These are phyloP conservation scores for Streblospio benedicti DNA, from an alignment of 1,140 invertebrate species.

Conservation along the genomic window DNA sequence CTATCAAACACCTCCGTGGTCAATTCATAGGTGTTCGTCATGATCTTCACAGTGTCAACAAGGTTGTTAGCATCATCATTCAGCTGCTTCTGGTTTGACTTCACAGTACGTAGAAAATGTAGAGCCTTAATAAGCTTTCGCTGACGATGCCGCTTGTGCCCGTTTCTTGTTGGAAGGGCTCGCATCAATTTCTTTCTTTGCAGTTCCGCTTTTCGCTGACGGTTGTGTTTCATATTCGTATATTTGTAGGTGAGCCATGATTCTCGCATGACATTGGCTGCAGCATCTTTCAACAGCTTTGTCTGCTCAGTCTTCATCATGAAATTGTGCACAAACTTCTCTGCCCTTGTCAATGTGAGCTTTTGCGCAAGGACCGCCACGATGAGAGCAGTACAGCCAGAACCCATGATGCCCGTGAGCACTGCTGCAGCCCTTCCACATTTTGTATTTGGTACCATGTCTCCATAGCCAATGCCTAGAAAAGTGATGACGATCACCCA, in stretches of 20 bases:
- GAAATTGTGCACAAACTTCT: slow-evolving; percentile 99
- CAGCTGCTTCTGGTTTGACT: too few species aligned
- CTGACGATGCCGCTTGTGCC: too few species aligned
- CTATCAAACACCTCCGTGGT: too few species aligned
- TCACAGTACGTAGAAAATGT: too few species aligned
- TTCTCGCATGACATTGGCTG: slow-evolving; percentile 96
- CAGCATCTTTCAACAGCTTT: slow-evolving; percentile 97
- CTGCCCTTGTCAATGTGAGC: slow-evolving; percentile 94
- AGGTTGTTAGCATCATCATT: too few species aligned
- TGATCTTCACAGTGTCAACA: too few species aligned
- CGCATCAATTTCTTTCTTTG: too few species aligned
- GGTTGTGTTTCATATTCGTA: too few species aligned
- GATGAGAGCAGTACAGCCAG: slow-evolving; percentile 94
- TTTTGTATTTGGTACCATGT: slow-evolving; percentile 99
- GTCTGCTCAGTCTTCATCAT: slow-evolving; percentile 99
- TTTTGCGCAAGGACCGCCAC: slow-evolving; percentile 98
- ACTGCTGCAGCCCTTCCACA: slow-evolving; percentile 96
- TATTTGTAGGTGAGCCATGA: slow-evolving; percentile 99
- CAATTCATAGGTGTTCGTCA: too few species aligned
- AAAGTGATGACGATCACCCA: slow-evolving; percentile 96
- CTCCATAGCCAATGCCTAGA: slow-evolving; percentile 96
- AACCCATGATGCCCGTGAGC: slow-evolving; percentile 96
- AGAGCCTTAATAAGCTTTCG: too few species aligned
- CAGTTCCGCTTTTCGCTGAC: too few species aligned
- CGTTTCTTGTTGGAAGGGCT: too few species aligned